Conservation (phyloP, 2,113 vertebrate species). For the Channa argus region DNA sequence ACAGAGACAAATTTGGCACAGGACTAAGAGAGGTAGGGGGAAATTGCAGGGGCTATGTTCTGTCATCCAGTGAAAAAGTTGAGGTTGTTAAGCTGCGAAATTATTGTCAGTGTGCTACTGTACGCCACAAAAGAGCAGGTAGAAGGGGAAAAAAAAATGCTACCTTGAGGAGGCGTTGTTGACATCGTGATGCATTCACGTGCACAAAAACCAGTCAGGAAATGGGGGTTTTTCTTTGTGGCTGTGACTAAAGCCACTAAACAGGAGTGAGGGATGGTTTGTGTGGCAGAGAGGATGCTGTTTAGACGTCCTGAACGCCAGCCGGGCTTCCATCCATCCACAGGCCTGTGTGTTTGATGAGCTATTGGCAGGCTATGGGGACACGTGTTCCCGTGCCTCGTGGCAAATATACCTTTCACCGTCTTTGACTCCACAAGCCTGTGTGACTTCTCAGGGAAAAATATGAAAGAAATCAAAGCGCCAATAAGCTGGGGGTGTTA, state of each 20-base stretch:
- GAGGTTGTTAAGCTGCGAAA: constrained; percentile 50
- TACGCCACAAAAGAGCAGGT: constrained; percentile 49
- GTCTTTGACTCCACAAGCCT: constrained; percentile 70
- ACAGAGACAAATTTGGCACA: constrained; percentile 86
- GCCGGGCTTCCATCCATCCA: constrained; percentile 67
- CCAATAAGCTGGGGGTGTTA: constrained; percentile 79
- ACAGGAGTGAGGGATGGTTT: constrained; percentile 44
- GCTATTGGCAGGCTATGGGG: constrained; percentile 73
- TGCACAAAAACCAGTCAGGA: constrained; percentile 8
- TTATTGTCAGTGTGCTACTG: constrained; percentile 38
- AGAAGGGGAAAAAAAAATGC: neutral
- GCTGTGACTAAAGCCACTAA: constrained; percentile 39
- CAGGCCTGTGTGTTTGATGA: constrained; percentile 77
- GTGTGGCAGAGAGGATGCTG: constrained; percentile 57
- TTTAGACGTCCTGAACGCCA: constrained; percentile 60
- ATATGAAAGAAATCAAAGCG: constrained; percentile 75
- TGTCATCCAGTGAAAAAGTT: constrained; percentile 77
- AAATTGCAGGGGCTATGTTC: constrained; percentile 70
- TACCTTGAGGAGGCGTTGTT: constrained; percentile 32
- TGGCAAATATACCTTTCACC: constrained; percentile 80
- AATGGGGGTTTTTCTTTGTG: constrained; percentile 35
- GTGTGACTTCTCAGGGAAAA: constrained; percentile 73
- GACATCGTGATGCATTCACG: constrained; percentile 14
- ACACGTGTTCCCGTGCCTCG: constrained; percentile 80
- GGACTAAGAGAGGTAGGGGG: constrained; percentile 77